Evolutionary conservation across 2,113 vertebrate species (phyloP), one percentile per base, ranked within the genome.

Genomic region (Hemiprocne comata): DNA sequence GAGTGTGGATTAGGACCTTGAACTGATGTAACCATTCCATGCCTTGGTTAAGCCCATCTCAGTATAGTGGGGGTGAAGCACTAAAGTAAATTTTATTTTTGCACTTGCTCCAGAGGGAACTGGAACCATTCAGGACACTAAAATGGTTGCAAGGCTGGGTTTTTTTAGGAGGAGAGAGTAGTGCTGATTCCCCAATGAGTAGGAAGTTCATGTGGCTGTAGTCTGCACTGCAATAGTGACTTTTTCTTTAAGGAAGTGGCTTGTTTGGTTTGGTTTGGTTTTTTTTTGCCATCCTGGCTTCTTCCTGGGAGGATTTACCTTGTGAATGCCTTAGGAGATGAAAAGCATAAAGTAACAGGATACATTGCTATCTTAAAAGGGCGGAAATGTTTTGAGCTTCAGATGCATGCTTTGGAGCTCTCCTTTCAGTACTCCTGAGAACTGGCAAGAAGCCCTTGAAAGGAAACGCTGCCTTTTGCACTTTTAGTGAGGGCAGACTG

Each of bases 301-400:
- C 55, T 87, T 93, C 62, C 75, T 62, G 72, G 44, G 46, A 60
- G 64, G 60, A 93, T 94, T 94, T 90, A 77, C 53, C 29, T 94
- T 81, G 79, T 82, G 57, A 78, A 88, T 72, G 36, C 33, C 6
- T 34, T 80, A 25, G 51, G 74, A 85, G 65, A 65, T 38, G 46
- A 38, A 70, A 87, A 93, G 34, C 44, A 33, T 58, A 53, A 55
- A 88, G 60, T 78, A 80, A 79, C 8, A 42, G 50, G 79, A 77
- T 80, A 79, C 67, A 10, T 25, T 34, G 23, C 13, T 21, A 58
- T 72, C 40, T 90, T 90, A 51, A 70, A 91, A 73, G 87, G 40
- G 17, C 0, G 0, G 46, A 79, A 89, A 73, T 44, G 29, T 81
- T 75, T 53, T 3, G 4, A 10, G 66, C 46, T 90, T 89, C 84